These are phyloP conservation scores for Alentia gelatinosa DNA, from an alignment of 2,888 invertebrate species.

Conservation along the genomic window DNA sequence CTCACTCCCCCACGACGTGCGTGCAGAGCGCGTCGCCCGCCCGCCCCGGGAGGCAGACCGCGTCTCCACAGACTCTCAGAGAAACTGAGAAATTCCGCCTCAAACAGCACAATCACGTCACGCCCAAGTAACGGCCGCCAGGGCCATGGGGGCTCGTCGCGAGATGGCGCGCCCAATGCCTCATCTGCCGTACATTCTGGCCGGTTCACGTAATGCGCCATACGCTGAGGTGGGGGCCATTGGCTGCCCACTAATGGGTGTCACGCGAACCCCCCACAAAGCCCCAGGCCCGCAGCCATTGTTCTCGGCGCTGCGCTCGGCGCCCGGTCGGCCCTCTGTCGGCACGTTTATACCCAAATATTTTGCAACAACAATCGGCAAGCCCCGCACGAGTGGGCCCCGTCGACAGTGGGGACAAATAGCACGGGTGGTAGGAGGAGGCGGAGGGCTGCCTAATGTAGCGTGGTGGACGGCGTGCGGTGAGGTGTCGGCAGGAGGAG, in stretches of 20 bases:
- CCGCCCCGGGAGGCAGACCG: background rate
- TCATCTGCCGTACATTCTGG: background rate
- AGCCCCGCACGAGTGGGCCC: background rate
- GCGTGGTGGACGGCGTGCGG: background rate
- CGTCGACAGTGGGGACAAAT: background rate
- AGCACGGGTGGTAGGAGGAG: background rate
- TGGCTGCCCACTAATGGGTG: background rate
- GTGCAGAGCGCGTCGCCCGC: background rate
- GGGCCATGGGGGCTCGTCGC: too few species aligned
- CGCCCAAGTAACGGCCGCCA: too few species aligned
- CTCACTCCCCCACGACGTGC: background rate
- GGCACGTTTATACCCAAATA: constrained; percentile 44
- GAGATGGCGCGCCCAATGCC: background rate
- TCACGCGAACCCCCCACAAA: constrained; percentile 10
- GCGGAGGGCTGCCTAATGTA: background rate
- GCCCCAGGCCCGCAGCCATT: background rate
- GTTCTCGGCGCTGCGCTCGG: background rate
- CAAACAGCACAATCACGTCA: background rate
- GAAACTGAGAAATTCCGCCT: background rate
- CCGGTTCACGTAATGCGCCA: background rate
- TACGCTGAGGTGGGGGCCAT: background rate
- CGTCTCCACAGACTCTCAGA: background rate
- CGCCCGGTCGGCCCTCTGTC: background rate
- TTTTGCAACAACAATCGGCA: constrained; percentile 27
- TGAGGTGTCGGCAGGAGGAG: background rate